phyloP scores from a whole-genome alignment of 2,797 vertebrate species.

The Pristis pectinata region DNA sequence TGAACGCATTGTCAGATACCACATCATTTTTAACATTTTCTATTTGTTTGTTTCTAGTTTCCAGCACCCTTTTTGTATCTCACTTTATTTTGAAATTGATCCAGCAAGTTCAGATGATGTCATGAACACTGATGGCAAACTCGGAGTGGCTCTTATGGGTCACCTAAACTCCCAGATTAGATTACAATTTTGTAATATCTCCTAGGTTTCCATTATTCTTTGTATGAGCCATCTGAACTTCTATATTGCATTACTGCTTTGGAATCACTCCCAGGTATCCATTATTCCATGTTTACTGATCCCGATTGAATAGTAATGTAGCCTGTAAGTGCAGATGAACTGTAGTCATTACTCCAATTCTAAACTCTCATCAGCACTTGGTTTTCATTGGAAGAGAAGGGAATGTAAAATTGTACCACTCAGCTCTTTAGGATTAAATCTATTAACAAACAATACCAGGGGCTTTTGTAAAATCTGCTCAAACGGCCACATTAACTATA shows the following conservation, averaged over 20 bases:
- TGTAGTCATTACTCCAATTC: constrained; percentile 21
- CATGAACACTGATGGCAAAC: not conserved
- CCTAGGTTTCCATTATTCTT: not conserved
- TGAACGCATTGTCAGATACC: not conserved
- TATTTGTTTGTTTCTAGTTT: constrained; percentile 4
- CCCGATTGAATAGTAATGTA: not conserved
- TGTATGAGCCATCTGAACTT: not conserved
- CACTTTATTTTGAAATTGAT: not conserved
- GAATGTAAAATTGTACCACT: constrained; percentile 15
- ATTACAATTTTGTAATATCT: constrained; percentile 26
- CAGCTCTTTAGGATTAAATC: constrained; percentile 11
- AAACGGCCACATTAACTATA: constrained; percentile 2
- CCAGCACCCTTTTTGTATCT: not conserved
- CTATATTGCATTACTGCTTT: constrained; percentile 15
- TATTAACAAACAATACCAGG: constrained; percentile 22
- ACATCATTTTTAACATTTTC: not conserved
- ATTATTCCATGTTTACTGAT: constrained; percentile 18
- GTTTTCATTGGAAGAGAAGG: constrained; percentile 17
- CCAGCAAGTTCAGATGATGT: constrained; percentile 11
- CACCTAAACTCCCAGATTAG: constrained; percentile 19
- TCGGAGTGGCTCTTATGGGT: not conserved
- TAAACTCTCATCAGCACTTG: not conserved
- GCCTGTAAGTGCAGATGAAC: not conserved
- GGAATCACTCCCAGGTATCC: constrained; percentile 31
- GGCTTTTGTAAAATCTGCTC: constrained; percentile 16